A percentile compares a stretch with the other conserved stretches of the same genome.
phyloP scores from a whole-genome alignment of 2,113 vertebrate genomes.

The Aphyosemion australe region DNA sequence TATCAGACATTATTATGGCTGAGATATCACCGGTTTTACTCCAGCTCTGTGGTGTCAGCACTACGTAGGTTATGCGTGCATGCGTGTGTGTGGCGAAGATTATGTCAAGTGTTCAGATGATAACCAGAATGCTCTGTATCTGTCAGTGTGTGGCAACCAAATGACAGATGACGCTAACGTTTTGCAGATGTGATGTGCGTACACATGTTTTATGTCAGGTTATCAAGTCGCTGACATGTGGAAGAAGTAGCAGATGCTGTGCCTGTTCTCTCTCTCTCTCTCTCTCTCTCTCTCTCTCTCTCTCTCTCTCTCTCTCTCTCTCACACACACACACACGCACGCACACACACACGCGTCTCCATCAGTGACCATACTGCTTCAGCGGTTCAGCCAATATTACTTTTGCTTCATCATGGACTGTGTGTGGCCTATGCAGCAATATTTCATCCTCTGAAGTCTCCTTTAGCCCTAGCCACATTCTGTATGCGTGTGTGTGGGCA shows the following conservation, averaged over 20 bases:
- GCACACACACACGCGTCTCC: constrained; percentile 5
- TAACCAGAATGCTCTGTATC: constrained; percentile 38
- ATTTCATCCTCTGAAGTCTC: constrained; percentile 52
- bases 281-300: no score
- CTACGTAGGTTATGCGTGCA: neutral
- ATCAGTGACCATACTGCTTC: constrained; percentile 34
- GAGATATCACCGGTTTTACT: constrained; percentile 47
- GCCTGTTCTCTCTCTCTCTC: neutral
- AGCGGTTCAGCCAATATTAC: neutral
- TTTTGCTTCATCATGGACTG: constrained; percentile 4
- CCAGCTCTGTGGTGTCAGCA: constrained; percentile 24
- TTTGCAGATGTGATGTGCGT: constrained; percentile 1
- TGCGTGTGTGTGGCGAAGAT: neutral
- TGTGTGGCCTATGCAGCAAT: constrained; percentile 53
- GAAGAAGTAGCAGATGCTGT: constrained; percentile 38
- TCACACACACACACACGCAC: constrained; percentile 23
- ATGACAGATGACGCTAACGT: constrained; percentile 38
- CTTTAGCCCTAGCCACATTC: constrained; percentile 34
- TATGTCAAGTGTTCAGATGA: constrained; percentile 29
- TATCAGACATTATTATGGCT: constrained; percentile 62
- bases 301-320: neutral
- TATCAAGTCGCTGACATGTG: constrained; percentile 41
- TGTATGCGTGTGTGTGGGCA: constrained; percentile 1
- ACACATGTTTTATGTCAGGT: constrained; percentile 41
- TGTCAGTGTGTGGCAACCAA: constrained; percentile 39